These are phyloP conservation scores for Chiropotes sagulatus DNA, from an alignment of 2,797 vertebrate species.

Conservation along the genomic window DNA sequence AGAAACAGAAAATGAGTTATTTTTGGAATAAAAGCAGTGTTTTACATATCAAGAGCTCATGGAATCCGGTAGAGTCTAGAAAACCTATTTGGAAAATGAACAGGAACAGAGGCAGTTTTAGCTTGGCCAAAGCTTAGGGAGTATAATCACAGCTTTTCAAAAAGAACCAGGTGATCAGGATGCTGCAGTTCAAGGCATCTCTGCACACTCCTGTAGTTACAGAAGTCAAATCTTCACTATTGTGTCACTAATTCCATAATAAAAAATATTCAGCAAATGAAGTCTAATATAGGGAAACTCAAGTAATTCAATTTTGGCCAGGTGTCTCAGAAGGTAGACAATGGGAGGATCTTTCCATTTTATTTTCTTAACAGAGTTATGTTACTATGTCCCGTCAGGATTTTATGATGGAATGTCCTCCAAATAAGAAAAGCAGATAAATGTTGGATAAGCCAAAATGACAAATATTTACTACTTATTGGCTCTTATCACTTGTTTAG, in stretches of 20 bases:
- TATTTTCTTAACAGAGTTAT: neutral
- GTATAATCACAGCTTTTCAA: neutral
- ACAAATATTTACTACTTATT: neutral
- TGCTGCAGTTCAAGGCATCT: neutral
- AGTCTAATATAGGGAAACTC: neutral
- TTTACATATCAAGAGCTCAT: neutral
- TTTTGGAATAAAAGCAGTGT: neutral
- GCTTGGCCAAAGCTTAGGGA: neutral
- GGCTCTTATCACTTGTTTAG: neutral
- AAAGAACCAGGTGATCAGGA: neutral
- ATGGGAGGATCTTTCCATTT: neutral
- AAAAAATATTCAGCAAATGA: neutral
- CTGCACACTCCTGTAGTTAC: neutral
- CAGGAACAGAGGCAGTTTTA: neutral
- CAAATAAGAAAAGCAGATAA: neutral
- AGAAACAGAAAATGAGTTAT: neutral
- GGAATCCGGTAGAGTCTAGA: neutral
- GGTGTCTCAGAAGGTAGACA: neutral
- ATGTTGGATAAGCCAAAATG: neutral
- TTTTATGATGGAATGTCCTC: neutral
- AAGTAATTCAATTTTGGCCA: neutral
- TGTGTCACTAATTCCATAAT: neutral
- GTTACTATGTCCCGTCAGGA: rapidly evolving
- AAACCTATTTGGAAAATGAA: neutral
- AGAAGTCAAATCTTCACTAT: neutral